Base-by-base conservation (phyloP, 2,113 vertebrate species). In the Orientallactaga bullata region DNA sequence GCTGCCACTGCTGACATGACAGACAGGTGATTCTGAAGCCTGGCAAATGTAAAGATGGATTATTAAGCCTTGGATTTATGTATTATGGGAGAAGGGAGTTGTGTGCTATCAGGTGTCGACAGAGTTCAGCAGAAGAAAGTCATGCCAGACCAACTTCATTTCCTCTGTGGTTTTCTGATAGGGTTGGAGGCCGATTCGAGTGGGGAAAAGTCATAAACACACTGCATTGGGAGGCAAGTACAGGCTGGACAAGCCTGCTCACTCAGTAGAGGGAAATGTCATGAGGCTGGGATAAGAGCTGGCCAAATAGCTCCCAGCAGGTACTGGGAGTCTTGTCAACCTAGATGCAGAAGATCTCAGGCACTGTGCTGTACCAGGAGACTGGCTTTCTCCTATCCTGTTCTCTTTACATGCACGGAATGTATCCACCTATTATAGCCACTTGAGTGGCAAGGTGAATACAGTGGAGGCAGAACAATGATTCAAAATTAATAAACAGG, bases 321-420 rank as follows among this genome's bases (percentile, higher is more conserved):
- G 32, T 66, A 77, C 55, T 2, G 0, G 0, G 16, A 23, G 47
- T 3, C 78, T 28, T 3, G 28, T 4, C 7, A 0, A 47, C 17
- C 26, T 15, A 32, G n/a, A 51, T 0, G 6, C 32, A 73, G 15
- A 47, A 47, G 5, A 24, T 28, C 21, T 30, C 17, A 0, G 11
- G 55, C 55, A 8, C 13, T 5, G 7, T 2, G 23, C 47, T 7
- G 8, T 39, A 2, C 30, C 58, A 5, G 2, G 30, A 55, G 55
- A 16, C 55, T 10, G 47, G 58, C 42, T 66, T 26, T 66, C 47
- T 32, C 58, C 71, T 10, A 1, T 7, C n/a, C 16, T 0, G 0
- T 15, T 47, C 39, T 37, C 23, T 42, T 1, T 2, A 18, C 2
- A 1, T 0, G 6, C 0, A 1, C 60, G 0, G 16, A 28, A 32